phyloP scores from a whole-genome alignment of 37 sponge, comb jelly and placozoan species.

The Eunapius fragilis region DNA sequence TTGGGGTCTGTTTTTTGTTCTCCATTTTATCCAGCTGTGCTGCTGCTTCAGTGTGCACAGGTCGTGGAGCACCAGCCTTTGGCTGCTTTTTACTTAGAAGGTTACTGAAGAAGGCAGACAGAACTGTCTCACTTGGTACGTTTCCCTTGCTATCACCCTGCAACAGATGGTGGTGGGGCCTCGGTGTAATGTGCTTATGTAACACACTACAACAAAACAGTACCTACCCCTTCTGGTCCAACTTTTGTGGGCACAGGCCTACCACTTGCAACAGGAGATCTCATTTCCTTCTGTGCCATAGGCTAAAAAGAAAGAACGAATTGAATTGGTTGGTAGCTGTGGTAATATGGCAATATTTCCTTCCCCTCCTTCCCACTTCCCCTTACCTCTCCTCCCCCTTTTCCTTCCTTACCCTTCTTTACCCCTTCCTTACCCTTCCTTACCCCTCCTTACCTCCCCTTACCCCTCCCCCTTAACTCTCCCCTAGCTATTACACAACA shows the following conservation, averaged over 20 bases:
- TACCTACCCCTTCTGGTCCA: background rate
- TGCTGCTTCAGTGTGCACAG: conserved; percentile 30
- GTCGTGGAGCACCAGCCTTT: conserved; percentile 12
- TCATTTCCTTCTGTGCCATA: background rate
- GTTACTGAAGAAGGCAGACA: conserved; percentile 91
- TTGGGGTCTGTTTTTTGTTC: conserved; percentile 17
- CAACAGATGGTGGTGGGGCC: background rate
- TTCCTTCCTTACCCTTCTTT: background rate
- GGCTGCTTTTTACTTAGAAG: conserved; percentile 68
- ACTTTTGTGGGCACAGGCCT: background rate
- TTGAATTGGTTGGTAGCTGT: background rate
- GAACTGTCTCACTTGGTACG: conserved; percentile 58
- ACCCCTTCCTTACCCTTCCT: background rate
- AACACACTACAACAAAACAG: background rate
- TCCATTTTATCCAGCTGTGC: conserved; percentile 64
- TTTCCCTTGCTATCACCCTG: conserved; percentile 44
- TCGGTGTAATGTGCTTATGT: too few species aligned
- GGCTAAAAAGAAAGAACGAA: background rate
- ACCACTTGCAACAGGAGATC: background rate
- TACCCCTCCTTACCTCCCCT: background rate
- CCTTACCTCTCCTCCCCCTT: too few species aligned
- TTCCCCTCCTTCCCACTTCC: too few species aligned
- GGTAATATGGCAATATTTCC: background rate
- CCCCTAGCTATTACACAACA: background rate
- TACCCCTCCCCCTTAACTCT: background rate